Percentiles rank a stretch among this genome's conserved stretches.
phyloP scores from a whole-genome alignment of 2,113 vertebrate genomes.

The Scortum barcoo region DNA sequence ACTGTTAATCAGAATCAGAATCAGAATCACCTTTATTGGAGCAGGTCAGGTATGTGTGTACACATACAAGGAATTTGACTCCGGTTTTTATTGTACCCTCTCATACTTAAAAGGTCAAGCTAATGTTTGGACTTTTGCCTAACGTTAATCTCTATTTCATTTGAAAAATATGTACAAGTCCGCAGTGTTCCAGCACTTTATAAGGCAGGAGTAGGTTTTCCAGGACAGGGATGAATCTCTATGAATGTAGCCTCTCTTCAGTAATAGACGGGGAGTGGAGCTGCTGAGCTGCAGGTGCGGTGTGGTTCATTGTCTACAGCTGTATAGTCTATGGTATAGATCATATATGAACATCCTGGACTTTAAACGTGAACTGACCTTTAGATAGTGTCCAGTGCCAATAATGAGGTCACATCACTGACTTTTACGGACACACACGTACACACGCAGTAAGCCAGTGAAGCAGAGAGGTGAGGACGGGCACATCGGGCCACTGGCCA shows the following conservation, averaged over 20 bases:
- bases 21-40: too few relatives aligned
- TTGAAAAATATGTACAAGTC: neutral
- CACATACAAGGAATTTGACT: too few relatives aligned
- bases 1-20: too few relatives aligned
- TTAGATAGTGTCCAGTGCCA: slow-evolving; percentile 8
- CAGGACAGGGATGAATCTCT: neutral
- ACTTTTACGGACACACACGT: slow-evolving; percentile 15
- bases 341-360: neutral
- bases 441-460: slow-evolving; percentile 33
- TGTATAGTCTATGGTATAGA: neutral
- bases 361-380: slow-evolving; percentile 32
- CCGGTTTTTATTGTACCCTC: too few relatives aligned
- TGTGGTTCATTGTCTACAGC: neutral
- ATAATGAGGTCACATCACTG: slow-evolving; percentile 31
- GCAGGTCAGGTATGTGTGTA: too few relatives aligned
- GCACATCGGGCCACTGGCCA: slow-evolving; percentile 51
- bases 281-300: slow-evolving; percentile 1
- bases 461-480: slow-evolving; percentile 39
- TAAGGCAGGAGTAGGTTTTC: neutral
- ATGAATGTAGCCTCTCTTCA: neutral
- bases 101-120: too few relatives aligned
- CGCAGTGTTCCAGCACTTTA: neutral
- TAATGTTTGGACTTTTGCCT: slow-evolving; percentile 13
- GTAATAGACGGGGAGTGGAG: neutral
- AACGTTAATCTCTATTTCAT: neutral